Evolutionary conservation across 2,113 vertebrate genomes (phyloP).

Genomic region (Xyrauchen texanus): DNA sequence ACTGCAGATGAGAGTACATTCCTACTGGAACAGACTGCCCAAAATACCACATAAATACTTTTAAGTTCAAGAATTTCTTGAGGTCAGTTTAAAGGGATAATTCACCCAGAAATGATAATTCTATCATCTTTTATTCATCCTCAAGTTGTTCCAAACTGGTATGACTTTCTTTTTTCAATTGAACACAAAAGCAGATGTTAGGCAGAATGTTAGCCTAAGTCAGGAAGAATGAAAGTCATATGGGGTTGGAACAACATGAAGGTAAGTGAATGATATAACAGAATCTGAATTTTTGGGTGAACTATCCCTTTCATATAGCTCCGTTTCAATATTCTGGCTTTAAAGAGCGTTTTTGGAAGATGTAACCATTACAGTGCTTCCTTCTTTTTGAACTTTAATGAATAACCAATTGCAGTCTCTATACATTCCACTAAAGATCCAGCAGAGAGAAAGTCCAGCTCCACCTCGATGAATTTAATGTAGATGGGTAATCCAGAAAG

Average conservation of each 20-base stretch:
- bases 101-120: too few species aligned
- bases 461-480: constrained; percentile 97
- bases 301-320: not conserved
- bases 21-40: not conserved
- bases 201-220: too few species aligned
- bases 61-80: not conserved
- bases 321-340: constrained; percentile 3
- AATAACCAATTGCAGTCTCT: constrained; percentile 94
- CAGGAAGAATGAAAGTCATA: too few species aligned
- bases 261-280: too few species aligned
- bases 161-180: too few species aligned
- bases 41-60: constrained; percentile 23
- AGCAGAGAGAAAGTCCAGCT: constrained; percentile 97
- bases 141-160: too few species aligned
- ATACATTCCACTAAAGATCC: constrained; percentile 97
- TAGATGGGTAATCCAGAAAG: constrained; percentile 80
- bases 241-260: too few species aligned
- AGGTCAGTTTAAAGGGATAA: not conserved
- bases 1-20: constrained; percentile 34
- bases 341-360: not conserved
- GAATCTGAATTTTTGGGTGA: too few species aligned
- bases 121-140: too few species aligned
- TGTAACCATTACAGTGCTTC: constrained; percentile 56
- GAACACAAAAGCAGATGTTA: not conserved
- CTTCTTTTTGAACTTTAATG: constrained; percentile 91